Conservation (phyloP, 1,140 invertebrate species). For the Chrysopa pallens region DNA sequence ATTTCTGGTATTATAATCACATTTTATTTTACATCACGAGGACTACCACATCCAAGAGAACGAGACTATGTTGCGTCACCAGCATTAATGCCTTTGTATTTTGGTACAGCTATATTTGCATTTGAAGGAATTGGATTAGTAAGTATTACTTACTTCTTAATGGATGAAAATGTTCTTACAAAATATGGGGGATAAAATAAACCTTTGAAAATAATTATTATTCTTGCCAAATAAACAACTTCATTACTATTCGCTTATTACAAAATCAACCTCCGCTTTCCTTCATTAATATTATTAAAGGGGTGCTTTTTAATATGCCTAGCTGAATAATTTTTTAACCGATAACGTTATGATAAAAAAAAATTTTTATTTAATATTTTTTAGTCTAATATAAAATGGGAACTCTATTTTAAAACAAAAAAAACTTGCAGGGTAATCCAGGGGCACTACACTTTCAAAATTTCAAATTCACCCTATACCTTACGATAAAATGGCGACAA, state of each 20-base stretch:
- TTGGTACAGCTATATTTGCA: slow-evolving; percentile 59
- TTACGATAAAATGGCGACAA: too few relatives aligned
- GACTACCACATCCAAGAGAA: slow-evolving; percentile 37
- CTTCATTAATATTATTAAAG: slow-evolving; percentile 3
- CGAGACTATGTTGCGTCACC: slow-evolving; percentile 16
- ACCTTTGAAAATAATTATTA: background rate
- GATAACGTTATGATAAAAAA: too few relatives aligned
- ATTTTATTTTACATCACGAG: slow-evolving; percentile 47
- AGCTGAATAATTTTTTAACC: too few relatives aligned
- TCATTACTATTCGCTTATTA: background rate
- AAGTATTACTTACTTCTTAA: slow-evolving; percentile 12
- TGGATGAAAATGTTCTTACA: background rate
- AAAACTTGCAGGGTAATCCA: too few relatives aligned
- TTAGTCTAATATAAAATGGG: too few relatives aligned
- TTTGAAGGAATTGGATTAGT: slow-evolving; percentile 68
- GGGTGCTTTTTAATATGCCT: too few relatives aligned
- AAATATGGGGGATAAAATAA: too few relatives aligned
- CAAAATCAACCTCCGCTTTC: slow-evolving; percentile 1
- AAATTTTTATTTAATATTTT: too few relatives aligned
- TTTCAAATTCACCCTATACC: too few relatives aligned
- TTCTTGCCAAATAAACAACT: background rate
- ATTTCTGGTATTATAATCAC: slow-evolving; percentile 42
- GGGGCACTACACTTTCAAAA: too few relatives aligned
- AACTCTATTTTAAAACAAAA: too few relatives aligned
- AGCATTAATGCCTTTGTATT: slow-evolving; percentile 24